Evolutionary conservation across 2,113 vertebrate genomes (phyloP), one percentile per base, ranked within the genome.

Genomic region (Eurypyga helias): DNA sequence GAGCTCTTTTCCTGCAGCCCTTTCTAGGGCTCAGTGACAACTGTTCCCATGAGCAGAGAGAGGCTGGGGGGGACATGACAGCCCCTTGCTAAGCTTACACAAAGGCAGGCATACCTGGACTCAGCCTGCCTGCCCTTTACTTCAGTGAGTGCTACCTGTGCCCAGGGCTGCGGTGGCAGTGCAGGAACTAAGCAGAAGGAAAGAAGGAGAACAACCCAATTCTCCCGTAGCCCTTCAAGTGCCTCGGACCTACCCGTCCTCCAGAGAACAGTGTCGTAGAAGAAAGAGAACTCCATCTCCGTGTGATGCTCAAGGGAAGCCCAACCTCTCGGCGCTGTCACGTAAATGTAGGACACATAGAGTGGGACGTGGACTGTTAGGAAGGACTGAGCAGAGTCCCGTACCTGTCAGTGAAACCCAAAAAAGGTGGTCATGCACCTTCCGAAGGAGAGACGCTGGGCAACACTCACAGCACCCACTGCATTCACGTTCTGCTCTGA

Each of bases 201-300:
- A 60, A 70, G 21, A 58, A 10, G 0, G 4, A 17, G 43, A 58
- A 72, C 13, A 77, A 83, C 36, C 3, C 41, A 7, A 2, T 33
- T 18, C 7, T 61, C 18, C 23, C 3, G 0, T 0, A 33, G n/a
- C 45, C 23, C 34, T 10, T 9, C 11, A 5, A 62, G 24, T 4
- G 29, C 23, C 6, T 7, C 9, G 7, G 15, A 64, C 84, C 20
- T 96, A 99, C 99, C 99, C 89, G 99, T 99, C 91, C 99, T 99
- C 99, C 99, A 99, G 55, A 99, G 99, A 83, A 99, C 99, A 0
- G 99, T 99, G 89, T 99, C 99, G 2, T 99, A 99, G 98, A 99
- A 99, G 97, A 99, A 99, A 52, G 99, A 99, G 97, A 99, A 99
- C 97, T 99, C 99, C 99, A 99, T 99, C 98, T 99, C 99, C 0